A percentile compares a stretch with the other conserved stretches of the same genome.
phyloP scores from a whole-genome alignment of 2,113 vertebrate genomes.

The Solenodon paradoxus region DNA sequence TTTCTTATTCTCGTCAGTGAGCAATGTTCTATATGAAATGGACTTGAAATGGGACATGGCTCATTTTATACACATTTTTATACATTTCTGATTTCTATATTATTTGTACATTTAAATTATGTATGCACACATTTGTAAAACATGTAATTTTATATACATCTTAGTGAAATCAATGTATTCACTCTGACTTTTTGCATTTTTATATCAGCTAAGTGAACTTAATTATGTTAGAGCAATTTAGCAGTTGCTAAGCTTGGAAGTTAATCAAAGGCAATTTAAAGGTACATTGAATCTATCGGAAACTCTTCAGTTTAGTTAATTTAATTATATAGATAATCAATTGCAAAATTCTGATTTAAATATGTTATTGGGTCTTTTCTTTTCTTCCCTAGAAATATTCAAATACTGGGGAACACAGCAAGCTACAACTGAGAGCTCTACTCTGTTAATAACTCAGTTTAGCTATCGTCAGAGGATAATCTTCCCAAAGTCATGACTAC shows the following conservation, averaged over 20 bases:
- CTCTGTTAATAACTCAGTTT: not conserved
- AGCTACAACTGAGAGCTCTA: not conserved
- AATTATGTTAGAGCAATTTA: not conserved
- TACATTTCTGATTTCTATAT: not conserved
- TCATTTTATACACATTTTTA: not conserved
- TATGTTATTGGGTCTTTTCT: not conserved
- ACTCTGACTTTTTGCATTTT: not conserved
- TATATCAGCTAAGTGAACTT: not conserved
- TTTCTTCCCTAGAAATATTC: not conserved
- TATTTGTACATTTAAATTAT: not conserved
- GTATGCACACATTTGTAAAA: fast-evolving
- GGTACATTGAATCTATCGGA: not conserved
- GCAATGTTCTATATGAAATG: not conserved
- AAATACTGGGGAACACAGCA: too few species aligned
- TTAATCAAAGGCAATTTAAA: not conserved
- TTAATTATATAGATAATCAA: not conserved
- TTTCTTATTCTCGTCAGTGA: not conserved
- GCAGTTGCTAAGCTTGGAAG: not conserved
- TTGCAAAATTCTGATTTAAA: slow-evolving; percentile 7
- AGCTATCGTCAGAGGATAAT: not conserved
- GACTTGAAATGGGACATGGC: not conserved
- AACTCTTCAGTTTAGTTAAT: not conserved
- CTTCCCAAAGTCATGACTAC: not conserved
- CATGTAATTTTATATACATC: not conserved
- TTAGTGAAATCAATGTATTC: not conserved